These are phyloP conservation scores for Cryptomyrus ogoouensis DNA, from an alignment of 2,113 vertebrate genomes.

Conservation along the genomic window DNA sequence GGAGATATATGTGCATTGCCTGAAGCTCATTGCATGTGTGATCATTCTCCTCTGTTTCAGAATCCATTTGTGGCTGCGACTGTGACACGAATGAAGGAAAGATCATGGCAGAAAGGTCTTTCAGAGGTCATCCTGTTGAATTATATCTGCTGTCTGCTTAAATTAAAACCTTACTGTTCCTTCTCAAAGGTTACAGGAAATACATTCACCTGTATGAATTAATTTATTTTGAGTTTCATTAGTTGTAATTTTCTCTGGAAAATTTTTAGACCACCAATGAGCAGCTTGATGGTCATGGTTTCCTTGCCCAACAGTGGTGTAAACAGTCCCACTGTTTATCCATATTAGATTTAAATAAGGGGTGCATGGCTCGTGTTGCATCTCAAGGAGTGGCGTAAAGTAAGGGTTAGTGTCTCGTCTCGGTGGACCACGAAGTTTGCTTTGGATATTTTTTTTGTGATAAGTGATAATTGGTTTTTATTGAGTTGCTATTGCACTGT, in stretches of 20 bases:
- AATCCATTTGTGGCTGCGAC: background rate
- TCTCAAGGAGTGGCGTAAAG: conserved; percentile 1
- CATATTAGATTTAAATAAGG: conserved; percentile 36
- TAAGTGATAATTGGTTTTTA: background rate
- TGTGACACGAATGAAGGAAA: background rate
- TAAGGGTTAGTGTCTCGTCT: conserved; percentile 23
- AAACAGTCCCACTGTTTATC: conserved; percentile 25
- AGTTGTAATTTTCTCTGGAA: background rate
- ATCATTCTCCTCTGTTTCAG: background rate
- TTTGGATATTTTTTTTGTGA: background rate
- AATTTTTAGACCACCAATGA: background rate
- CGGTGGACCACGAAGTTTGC: conserved; percentile 20
- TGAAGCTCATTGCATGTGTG: background rate
- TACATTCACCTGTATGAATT: background rate
- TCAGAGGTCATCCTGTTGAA: background rate
- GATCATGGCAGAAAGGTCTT: background rate
- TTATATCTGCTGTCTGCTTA: background rate
- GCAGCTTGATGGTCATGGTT: background rate
- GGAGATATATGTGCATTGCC: background rate
- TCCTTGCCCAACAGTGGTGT: background rate
- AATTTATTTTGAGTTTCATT: background rate
- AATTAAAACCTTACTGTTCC: background rate
- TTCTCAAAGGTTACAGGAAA: background rate
- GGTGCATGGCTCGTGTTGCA: conserved; percentile 34
- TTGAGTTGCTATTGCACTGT: background rate